A percentile compares a stretch with the other conserved stretches of the same genome.
phyloP scores from a whole-genome alignment of 2,797 vertebrate species.

The Rhyacichthys aspro region DNA sequence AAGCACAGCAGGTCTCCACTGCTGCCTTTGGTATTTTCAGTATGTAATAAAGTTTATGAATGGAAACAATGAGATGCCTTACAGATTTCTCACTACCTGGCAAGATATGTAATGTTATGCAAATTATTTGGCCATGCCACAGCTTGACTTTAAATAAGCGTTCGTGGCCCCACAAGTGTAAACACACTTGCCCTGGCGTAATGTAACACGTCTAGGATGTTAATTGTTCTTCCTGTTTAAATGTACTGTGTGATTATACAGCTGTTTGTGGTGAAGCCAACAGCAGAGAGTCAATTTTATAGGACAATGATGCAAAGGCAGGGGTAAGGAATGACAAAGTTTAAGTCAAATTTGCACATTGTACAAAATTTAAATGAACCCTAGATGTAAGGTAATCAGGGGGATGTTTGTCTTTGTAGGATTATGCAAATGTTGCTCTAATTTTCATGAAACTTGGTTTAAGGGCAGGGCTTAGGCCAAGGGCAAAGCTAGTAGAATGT shows the following conservation, averaged over 20 bases:
- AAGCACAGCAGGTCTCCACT: neutral
- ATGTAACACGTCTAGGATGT: constrained; percentile 5
- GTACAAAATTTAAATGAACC: neutral
- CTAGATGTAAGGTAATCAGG: neutral
- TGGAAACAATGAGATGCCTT: constrained; percentile 9
- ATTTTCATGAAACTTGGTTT: constrained; percentile 5
- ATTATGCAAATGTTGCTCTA: neutral
- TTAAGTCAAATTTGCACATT: neutral
- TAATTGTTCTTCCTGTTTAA: constrained; percentile 11
- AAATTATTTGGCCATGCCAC: constrained; percentile 2
- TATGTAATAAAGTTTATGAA: constrained; percentile 12
- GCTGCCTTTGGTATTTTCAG: neutral
- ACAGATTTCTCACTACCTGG: constrained; percentile 4
- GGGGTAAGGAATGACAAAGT: neutral
- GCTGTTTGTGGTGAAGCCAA: constrained; percentile 9
- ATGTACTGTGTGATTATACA: constrained; percentile 5
- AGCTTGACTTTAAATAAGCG: constrained; percentile 19
- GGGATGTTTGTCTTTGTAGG: neutral
- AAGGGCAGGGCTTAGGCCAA: neutral
- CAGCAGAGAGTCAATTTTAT: neutral
- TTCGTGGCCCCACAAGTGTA: constrained; percentile 8
- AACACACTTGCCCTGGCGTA: constrained; percentile 5
- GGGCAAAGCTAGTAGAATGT: too few species aligned
- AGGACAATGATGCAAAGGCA: neutral
- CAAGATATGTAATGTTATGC: constrained; percentile 13